Conservation (phyloP, 2,888 invertebrate species). For the Megalurothrips usitatus region DNA sequence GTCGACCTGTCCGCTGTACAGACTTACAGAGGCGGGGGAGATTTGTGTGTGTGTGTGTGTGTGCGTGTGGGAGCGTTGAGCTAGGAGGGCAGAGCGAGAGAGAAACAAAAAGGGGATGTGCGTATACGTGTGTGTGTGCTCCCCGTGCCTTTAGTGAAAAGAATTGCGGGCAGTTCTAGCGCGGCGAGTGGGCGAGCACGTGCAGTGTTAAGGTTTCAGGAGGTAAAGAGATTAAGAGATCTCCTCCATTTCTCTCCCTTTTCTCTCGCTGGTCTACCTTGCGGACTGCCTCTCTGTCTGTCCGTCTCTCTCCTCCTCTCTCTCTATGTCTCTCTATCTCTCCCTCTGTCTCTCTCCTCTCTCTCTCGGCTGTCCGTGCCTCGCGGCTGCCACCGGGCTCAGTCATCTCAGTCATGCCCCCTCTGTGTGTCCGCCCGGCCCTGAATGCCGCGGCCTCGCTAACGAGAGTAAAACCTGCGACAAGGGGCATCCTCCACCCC, state of each 20-base stretch:
- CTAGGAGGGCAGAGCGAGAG: neutral
- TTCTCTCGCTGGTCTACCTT: neutral
- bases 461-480: neutral
- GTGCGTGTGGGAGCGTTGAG: neutral
- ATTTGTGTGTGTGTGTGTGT: too few species aligned
- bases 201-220: neutral
- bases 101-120: neutral
- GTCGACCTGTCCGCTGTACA: too few species aligned
- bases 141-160: too few species aligned
- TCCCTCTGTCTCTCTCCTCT: neutral
- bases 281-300: neutral
- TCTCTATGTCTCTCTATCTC: neutral
- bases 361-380: neutral
- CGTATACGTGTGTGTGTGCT: neutral
- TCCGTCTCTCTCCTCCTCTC: neutral
- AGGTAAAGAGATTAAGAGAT: neutral
- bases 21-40: too few species aligned
- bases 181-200: neutral
- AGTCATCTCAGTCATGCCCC: too few species aligned
- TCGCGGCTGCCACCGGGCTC: too few species aligned
- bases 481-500: neutral
- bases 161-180: neutral
- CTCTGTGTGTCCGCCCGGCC: too few species aligned
- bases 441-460: too few species aligned
- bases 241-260: neutral